These are phyloP conservation scores for Pseudomugil tenellus DNA, from an alignment of 2,797 vertebrate species.

Conservation along the genomic window DNA sequence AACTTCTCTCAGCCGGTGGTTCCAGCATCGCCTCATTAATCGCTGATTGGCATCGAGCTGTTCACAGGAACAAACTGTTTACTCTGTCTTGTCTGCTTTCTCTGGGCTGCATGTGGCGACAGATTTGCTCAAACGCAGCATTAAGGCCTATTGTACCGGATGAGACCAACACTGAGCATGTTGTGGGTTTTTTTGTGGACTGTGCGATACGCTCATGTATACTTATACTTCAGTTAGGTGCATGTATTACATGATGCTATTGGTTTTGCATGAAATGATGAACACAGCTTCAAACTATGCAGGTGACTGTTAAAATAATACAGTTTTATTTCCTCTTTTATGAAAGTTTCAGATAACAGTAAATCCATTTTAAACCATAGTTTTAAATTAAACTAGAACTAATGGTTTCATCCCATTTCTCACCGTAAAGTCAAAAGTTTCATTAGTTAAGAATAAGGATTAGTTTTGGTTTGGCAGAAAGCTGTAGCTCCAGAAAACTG, in stretches of 20 bases:
- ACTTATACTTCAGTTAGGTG: conserved; percentile 2
- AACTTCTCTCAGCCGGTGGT: conserved; percentile 89
- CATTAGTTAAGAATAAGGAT: too few species aligned
- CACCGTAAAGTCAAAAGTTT: too few species aligned
- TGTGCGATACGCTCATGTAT: conserved; percentile 22
- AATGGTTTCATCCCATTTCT: too few species aligned
- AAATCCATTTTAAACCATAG: background rate
- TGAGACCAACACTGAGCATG: conserved; percentile 32
- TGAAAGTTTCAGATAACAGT: background rate
- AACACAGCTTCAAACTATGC: conserved; percentile 5
- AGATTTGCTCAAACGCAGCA: conserved; percentile 61
- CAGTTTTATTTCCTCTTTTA: conserved; percentile 1
- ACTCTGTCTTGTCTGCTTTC: conserved; percentile 81
- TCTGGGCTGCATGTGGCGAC: conserved; percentile 67
- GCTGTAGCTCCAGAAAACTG: too few species aligned
- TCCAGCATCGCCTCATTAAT: conserved; percentile 87
- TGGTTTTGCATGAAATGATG: conserved; percentile 1
- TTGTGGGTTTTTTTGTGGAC: conserved; percentile 35
- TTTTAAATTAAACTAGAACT: background rate
- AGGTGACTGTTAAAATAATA: conserved; percentile 17
- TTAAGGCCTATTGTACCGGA: conserved; percentile 72
- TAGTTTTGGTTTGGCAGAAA: too few species aligned
- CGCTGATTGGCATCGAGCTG: conserved; percentile 86
- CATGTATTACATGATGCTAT: conserved; percentile 10
- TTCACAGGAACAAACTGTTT: conserved; percentile 85